A percentile compares a stretch with the other conserved stretches of the same genome.
Evolutionary conservation across 2,888 invertebrate genomes (phyloP).

Genomic region (Pseudanteris insignis): DNA sequence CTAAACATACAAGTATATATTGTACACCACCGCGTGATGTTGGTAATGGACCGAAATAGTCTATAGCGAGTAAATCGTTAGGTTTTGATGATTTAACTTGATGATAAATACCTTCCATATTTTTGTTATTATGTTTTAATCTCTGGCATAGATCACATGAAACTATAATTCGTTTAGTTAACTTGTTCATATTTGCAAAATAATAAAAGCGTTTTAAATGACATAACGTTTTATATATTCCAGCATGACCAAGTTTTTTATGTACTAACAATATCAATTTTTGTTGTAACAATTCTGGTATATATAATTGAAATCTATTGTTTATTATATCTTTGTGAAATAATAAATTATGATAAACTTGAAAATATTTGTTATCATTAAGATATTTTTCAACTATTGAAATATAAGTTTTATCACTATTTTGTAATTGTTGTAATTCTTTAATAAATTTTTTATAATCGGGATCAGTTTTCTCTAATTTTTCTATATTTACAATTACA

Average conservation of each 20-base stretch:
- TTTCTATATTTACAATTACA: not conserved
- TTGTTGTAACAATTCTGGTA: too few relatives aligned
- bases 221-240: conserved; percentile 1
- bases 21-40: not conserved
- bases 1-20: conserved; percentile 10
- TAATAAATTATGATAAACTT: not conserved
- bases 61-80: too few relatives aligned
- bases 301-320: too few relatives aligned
- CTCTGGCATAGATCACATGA: too few relatives aligned
- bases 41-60: too few relatives aligned
- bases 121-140: too few relatives aligned
- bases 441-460: not conserved
- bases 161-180: too few relatives aligned
- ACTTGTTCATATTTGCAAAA: too few relatives aligned
- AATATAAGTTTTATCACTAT: not conserved
- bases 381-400: not conserved
- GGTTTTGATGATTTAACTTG: too few relatives aligned
- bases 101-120: too few relatives aligned
- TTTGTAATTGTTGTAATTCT: not conserved
- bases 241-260: not conserved
- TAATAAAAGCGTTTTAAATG: conserved; percentile 1
- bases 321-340: not conserved
- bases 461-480: not conserved
- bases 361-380: not conserved
- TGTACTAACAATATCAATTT: not conserved